A percentile compares a stretch with the other conserved stretches of the same genome.
phyloP scores from a whole-genome alignment of 2,797 vertebrate genomes.

The Bradypus variegatus region DNA sequence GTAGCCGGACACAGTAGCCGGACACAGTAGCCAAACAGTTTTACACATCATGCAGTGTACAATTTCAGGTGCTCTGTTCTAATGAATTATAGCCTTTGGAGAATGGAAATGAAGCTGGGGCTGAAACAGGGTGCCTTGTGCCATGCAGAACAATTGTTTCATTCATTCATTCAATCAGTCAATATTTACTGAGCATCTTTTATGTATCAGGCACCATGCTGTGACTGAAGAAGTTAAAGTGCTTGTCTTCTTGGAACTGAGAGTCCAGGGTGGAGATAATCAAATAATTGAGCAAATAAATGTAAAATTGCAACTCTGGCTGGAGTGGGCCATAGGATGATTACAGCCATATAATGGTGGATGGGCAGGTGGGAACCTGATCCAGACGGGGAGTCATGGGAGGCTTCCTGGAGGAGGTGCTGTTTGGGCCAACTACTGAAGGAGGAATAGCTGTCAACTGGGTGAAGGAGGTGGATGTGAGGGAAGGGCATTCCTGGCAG shows the following conservation, averaged over 20 bases:
- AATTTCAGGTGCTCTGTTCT: neutral
- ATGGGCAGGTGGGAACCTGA: neutral
- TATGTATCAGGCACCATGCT: neutral
- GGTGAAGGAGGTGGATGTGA: neutral
- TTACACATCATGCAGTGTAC: neutral
- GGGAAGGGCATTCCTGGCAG: neutral
- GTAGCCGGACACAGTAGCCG: neutral
- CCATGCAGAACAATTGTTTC: neutral
- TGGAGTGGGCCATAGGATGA: neutral
- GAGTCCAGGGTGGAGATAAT: neutral
- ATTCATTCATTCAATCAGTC: neutral
- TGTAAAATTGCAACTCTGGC: neutral
- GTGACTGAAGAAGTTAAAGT: neutral
- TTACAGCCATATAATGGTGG: neutral
- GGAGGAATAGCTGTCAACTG: neutral
- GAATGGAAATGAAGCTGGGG: neutral
- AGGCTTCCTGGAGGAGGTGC: neutral
- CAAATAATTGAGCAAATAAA: neutral
- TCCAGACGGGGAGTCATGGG: neutral
- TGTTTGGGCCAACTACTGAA: neutral
- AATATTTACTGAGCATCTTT: neutral
- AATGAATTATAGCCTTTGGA: neutral
- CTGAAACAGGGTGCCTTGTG: neutral
- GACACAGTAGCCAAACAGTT: too few species aligned
- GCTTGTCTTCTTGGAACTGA: neutral